Conservation (phyloP, 2,113 vertebrate genomes). For the Larimichthys crocea region DNA sequence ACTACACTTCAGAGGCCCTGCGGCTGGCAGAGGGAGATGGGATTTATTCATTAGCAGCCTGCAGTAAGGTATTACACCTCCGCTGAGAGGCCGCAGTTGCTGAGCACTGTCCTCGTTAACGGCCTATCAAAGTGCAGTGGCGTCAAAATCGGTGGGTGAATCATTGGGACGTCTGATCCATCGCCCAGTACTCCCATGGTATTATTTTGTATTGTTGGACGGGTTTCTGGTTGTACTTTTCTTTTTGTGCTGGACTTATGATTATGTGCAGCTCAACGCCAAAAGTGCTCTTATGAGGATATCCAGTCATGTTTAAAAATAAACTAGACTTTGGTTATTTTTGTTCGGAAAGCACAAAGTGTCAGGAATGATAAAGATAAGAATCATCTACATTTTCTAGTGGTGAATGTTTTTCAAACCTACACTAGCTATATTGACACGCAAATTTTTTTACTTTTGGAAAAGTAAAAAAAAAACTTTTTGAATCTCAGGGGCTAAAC, state of each 20-base stretch:
- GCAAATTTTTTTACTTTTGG: background rate
- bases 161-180: conserved; percentile 43
- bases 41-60: conserved; percentile 64
- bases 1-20: conserved; percentile 46
- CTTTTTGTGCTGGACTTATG: conserved; percentile 20
- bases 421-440: background rate
- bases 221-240: conserved; percentile 18
- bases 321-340: background rate
- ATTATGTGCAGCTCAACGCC: background rate
- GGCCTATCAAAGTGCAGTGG: conserved; percentile 56
- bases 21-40: conserved; percentile 56
- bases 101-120: conserved; percentile 52
- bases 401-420: conserved; percentile 31
- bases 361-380: background rate
- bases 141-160: conserved; percentile 33
- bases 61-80: conserved; percentile 61
- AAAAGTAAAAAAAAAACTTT: no score
- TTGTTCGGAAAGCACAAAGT: conserved; percentile 1
- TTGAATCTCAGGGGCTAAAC: no score
- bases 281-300: conserved; percentile 25
- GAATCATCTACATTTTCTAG: background rate
- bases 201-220: conserved; percentile 35
- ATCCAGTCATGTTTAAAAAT: background rate
- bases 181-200: conserved; percentile 47
- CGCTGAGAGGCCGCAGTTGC: conserved; percentile 41